phyloP scores from a whole-genome alignment of 2,888 invertebrate species.

The Lysandra coridon region DNA sequence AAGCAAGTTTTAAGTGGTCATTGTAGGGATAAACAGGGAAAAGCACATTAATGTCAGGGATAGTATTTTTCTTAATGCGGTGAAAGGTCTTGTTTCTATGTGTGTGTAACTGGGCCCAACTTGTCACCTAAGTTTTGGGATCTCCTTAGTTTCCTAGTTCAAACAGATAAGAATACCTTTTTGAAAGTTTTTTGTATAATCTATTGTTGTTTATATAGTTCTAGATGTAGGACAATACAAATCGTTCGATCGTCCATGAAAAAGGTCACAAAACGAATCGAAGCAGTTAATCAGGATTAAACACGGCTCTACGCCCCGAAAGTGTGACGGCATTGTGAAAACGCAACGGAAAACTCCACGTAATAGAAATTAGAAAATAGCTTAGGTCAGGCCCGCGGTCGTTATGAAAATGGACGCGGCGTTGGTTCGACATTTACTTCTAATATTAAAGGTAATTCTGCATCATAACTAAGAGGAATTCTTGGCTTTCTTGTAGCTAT shows the following conservation, averaged over 20 bases:
- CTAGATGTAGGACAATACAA: conserved; percentile 13
- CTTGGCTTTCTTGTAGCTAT: too few species aligned
- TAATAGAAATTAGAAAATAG: conserved; percentile 22
- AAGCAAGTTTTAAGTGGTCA: too few species aligned
- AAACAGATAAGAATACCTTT: background rate
- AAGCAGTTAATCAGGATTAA: conserved; percentile 23
- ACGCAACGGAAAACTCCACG: conserved; percentile 41
- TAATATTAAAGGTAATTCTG: conserved; percentile 28
- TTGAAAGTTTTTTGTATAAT: background rate
- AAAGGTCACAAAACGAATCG: conserved; percentile 25
- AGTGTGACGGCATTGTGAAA: conserved; percentile 66
- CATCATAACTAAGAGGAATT: too few species aligned
- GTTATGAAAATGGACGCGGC: conserved; percentile 29
- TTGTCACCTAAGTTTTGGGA: background rate
- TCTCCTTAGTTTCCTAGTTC: background rate
- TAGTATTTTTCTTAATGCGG: too few species aligned
- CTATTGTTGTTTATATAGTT: background rate
- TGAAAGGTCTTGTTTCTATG: too few species aligned
- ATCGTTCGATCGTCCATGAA: conserved; percentile 16
- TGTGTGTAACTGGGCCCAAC: background rate
- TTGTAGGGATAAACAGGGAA: too few species aligned
- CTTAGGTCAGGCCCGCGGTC: background rate
- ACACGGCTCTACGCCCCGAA: conserved; percentile 47
- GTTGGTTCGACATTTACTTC: conserved; percentile 19
- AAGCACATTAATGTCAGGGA: too few species aligned